A percentile compares a stretch with the other conserved stretches of the same genome.
Evolutionary conservation across 1,140 invertebrate genomes (phyloP).

Genomic region (Steinernema feltiae): DNA sequence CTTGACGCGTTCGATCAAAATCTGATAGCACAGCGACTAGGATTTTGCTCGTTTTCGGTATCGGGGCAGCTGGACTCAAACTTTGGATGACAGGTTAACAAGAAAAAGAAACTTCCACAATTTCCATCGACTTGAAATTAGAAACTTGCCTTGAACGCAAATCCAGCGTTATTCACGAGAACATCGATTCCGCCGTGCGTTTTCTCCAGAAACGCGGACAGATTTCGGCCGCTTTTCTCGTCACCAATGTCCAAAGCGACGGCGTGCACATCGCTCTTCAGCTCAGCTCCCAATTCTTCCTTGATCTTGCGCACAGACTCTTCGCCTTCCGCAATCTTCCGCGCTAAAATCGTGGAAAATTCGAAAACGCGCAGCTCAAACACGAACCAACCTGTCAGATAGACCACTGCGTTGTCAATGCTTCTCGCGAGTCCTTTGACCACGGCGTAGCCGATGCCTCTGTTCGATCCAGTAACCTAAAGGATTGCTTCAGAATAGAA

Average conservation of each 20-base stretch:
- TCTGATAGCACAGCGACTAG: too few species aligned
- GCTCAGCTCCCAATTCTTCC: neutral
- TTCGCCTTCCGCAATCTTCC: neutral
- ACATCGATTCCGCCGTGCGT: neutral
- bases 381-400: neutral
- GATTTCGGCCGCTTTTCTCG: neutral
- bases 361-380: too few species aligned
- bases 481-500: too few species aligned
- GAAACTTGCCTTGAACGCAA: neutral
- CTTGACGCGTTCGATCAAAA: too few species aligned
- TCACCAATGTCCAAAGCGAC: neutral
- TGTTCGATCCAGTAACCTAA: neutral
- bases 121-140: too few species aligned
- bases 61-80: too few species aligned
- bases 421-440: neutral
- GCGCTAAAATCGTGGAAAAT: neutral
- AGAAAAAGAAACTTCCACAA: too few species aligned
- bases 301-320: neutral
- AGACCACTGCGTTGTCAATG: neutral
- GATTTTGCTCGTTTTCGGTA: too few species aligned
- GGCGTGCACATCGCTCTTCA: neutral
- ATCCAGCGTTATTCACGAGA: neutral
- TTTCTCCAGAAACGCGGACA: neutral
- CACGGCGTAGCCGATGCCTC: neutral
- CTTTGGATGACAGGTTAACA: too few species aligned